phyloP scores from a whole-genome alignment of 1,140 invertebrate genomes.

The Sarcophaga bullata region DNA sequence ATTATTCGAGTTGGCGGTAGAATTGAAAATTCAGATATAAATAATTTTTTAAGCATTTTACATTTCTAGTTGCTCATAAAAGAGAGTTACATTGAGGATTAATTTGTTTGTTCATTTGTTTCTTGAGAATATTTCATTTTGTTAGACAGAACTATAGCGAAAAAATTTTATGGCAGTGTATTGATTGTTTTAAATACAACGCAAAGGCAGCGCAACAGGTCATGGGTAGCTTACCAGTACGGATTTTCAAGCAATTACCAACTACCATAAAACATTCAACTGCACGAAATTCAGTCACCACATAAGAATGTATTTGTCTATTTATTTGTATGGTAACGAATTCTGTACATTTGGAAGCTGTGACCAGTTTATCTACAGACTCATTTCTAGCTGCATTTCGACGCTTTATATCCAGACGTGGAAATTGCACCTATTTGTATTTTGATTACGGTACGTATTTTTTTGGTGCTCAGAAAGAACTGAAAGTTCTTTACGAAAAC shows the following conservation, averaged over 20 bases:
- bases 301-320: constrained; percentile 48
- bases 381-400: constrained; percentile 37
- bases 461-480: constrained; percentile 46
- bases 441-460: constrained; percentile 62
- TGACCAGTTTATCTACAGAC: background rate
- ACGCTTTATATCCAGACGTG: too few species aligned
- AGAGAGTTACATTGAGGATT: constrained; percentile 20
- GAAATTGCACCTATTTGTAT: too few species aligned
- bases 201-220: constrained; percentile 26
- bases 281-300: constrained; percentile 39
- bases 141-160: constrained; percentile 7
- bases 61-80: constrained; percentile 3
- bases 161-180: constrained; percentile 10
- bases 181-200: constrained; percentile 20
- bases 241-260: constrained; percentile 44
- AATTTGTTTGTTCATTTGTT: background rate
- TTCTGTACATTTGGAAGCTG: constrained; percentile 7
- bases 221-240: background rate
- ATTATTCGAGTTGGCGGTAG: constrained; percentile 52
- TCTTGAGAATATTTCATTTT: constrained; percentile 29
- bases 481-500: background rate
- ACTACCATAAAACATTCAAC: constrained; percentile 44
- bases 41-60: constrained; percentile 23
- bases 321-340: constrained; percentile 26
- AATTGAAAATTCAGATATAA: constrained; percentile 42